Evolutionary conservation across 1,140 invertebrate genomes (phyloP), one percentile per base, ranked within the genome.

Genomic region (Euschistus heros): DNA sequence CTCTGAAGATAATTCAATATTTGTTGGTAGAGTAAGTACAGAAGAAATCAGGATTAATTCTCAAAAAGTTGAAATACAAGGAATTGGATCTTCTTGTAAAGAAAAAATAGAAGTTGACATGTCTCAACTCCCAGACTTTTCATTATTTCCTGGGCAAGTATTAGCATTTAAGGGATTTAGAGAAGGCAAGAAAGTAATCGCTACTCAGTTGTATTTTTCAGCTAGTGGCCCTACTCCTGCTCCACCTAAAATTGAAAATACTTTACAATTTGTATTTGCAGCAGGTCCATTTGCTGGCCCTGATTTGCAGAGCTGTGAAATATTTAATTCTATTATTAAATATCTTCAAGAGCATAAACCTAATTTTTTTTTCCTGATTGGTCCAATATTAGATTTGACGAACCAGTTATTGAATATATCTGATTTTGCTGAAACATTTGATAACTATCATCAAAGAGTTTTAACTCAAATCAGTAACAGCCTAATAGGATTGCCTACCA

Each of bases 131-230:
- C 33, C 33, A 37, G 80, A 86, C 50, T 91, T 84, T 71, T 85
- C 87, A 0, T 73, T 94, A 14, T 94, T 91, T 73, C 87, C 92
- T 4, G 92, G 92, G 0, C 91, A 94, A 80, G 82, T 92, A 22
- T 81, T 92, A 13, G 84, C 85, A 2, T 79, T 89, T 37, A 79
- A 84, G 52, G 90, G 89, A 0, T 76, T 80, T 1, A 89, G 81
- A 2, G 80, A 82, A 4, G 86, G 86, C 0, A 82, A 84, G 68
- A 79, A 76, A 24, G 79, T 93, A 47, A 72, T 84, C n/a, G 86
- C 82, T 0, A 81, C 84, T 8, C 81, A 86, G 69, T 73, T 92
- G 7, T 82, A 80, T 72, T 72, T 75, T 5, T 81, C 83, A 55
- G 78, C 33, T 37, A 37, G 33, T 37, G 33, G 33, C 13, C 33